phyloP scores from a whole-genome alignment of 2,113 vertebrate species.

The Leptodactylus fuscus region DNA sequence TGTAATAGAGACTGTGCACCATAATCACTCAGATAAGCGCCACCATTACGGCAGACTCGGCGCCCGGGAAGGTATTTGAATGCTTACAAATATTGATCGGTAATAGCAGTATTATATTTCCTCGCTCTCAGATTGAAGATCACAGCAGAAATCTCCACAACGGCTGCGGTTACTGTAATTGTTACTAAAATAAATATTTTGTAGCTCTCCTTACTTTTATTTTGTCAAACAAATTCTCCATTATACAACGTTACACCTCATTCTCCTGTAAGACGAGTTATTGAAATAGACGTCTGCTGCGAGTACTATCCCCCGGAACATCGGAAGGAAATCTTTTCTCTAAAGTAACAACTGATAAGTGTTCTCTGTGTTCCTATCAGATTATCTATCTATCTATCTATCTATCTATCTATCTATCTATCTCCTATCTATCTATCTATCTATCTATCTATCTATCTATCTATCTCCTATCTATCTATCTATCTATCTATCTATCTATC shows the following conservation, averaged over 20 bases:
- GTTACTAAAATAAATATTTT: constrained; percentile 6
- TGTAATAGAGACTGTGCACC: background rate
- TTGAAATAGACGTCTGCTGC: background rate
- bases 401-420: too few relatives aligned
- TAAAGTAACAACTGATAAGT: too few relatives aligned
- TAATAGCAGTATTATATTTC: background rate
- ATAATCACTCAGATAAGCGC: background rate
- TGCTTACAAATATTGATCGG: constrained; percentile 9
- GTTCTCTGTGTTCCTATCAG: too few relatives aligned
- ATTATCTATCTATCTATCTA: too few relatives aligned
- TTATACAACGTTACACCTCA: background rate
- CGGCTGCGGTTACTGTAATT: background rate
- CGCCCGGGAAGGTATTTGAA: background rate
- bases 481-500: background rate
- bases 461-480: background rate
- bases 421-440: too few relatives aligned
- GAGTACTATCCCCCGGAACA: background rate
- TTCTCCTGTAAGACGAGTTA: background rate
- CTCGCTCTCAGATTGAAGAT: background rate
- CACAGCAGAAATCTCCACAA: background rate
- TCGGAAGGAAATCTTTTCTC: background rate
- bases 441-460: too few relatives aligned
- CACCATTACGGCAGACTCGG: background rate
- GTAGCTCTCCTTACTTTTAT: background rate
- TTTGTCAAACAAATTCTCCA: background rate